phyloP scores from a whole-genome alignment of 2,797 vertebrate genomes.

The Phrynocephalus vlangalii region DNA sequence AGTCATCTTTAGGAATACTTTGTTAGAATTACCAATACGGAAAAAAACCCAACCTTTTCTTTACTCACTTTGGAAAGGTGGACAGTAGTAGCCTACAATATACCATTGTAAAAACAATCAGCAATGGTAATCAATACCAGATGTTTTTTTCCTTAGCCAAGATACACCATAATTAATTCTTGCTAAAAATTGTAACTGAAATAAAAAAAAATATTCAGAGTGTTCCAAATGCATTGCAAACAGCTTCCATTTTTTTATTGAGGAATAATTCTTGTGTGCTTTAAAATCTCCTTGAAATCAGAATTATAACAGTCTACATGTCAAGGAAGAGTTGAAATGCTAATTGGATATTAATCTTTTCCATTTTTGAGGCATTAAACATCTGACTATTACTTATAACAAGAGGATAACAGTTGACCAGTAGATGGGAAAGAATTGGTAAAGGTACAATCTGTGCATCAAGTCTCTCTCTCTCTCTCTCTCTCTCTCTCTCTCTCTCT shows the following conservation, averaged over 20 bases:
- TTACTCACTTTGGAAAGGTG: not conserved
- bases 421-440: not conserved
- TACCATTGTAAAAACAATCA: not conserved
- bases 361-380: not conserved
- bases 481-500: no score
- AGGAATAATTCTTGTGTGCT: not conserved
- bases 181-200: not conserved
- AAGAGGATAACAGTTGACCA: not conserved
- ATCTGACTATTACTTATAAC: not conserved
- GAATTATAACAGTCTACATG: not conserved
- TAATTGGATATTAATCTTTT: not conserved
- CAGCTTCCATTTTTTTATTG: not conserved
- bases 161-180: not conserved
- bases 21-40: not conserved
- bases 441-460: not conserved
- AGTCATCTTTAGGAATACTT: not conserved
- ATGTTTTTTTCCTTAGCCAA: not conserved
- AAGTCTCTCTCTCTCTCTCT: no score
- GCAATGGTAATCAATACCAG: not conserved
- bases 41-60: not conserved
- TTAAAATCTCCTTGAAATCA: not conserved
- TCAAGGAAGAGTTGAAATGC: not conserved
- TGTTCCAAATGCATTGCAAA: not conserved
- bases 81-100: not conserved
- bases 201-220: no score